These are phyloP conservation scores for Propithecus coquereli DNA, from an alignment of 2,113 vertebrate species.

Conservation along the genomic window DNA sequence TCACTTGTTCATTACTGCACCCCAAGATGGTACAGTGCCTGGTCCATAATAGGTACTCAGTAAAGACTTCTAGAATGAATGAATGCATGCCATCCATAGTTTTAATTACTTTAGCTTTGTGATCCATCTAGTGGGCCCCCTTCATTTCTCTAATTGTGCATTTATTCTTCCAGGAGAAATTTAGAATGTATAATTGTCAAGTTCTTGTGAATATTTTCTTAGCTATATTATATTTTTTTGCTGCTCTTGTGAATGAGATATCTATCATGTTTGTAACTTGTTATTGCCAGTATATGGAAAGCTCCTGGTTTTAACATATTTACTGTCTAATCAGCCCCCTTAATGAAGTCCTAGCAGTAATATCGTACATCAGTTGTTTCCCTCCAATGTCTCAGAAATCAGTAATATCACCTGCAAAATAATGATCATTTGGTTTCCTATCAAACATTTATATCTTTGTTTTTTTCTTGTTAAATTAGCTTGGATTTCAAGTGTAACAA, in stretches of 20 bases:
- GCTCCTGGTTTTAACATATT: background rate
- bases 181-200: background rate
- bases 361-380: background rate
- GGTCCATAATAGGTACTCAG: background rate
- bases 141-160: background rate
- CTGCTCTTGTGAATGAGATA: background rate
- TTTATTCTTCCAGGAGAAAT: background rate
- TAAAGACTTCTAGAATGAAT: background rate
- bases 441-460: background rate
- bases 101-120: background rate
- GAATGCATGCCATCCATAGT: background rate
- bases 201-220: background rate
- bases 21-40: background rate
- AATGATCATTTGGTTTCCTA: background rate
- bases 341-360: background rate
- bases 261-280: background rate
- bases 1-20: background rate
- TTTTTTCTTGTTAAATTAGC: background rate
- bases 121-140: background rate
- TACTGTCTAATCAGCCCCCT: too few species aligned
- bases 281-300: background rate
- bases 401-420: background rate
- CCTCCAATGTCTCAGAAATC: background rate
- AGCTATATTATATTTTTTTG: background rate
- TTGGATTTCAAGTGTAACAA: background rate